These are phyloP conservation scores for Pheosia gnoma DNA, from an alignment of 2,888 invertebrate genomes.

Conservation along the genomic window DNA sequence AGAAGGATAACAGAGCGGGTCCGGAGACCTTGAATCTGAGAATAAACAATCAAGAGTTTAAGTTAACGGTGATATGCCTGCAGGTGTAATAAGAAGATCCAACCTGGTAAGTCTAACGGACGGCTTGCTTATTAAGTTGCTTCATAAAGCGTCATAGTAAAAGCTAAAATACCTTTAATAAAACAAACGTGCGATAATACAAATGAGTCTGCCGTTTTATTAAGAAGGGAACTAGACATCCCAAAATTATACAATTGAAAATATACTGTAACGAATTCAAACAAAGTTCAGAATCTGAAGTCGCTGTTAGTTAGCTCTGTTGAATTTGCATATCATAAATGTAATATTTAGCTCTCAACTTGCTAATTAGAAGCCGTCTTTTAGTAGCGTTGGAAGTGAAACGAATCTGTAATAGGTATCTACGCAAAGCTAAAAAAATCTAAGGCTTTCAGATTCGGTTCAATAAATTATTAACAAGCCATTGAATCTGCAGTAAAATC, in stretches of 20 bases:
- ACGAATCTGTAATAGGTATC: background rate
- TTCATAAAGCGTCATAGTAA: constrained; percentile 25
- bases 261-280: constrained; percentile 40
- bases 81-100: too few species aligned
- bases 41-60: too few species aligned
- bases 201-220: constrained; percentile 56
- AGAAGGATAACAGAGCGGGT: too few species aligned
- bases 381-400: constrained; percentile 60
- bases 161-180: constrained; percentile 43
- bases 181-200: constrained; percentile 55
- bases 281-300: constrained; percentile 59
- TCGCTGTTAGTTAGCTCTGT: constrained; percentile 49
- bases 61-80: too few species aligned
- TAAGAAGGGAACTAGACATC: constrained; percentile 55
- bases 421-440: too few species aligned
- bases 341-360: constrained; percentile 82
- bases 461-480: too few species aligned
- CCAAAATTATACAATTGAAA: constrained; percentile 35
- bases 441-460: too few species aligned
- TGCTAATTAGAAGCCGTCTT: constrained; percentile 80
- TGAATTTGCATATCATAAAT: constrained; percentile 83
- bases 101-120: background rate
- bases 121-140: constrained; percentile 8
- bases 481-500: too few species aligned
- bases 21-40: too few species aligned